Evolutionary conservation across 2,888 invertebrate species (phyloP).

Genomic region (Coenonympha arcania): DNA sequence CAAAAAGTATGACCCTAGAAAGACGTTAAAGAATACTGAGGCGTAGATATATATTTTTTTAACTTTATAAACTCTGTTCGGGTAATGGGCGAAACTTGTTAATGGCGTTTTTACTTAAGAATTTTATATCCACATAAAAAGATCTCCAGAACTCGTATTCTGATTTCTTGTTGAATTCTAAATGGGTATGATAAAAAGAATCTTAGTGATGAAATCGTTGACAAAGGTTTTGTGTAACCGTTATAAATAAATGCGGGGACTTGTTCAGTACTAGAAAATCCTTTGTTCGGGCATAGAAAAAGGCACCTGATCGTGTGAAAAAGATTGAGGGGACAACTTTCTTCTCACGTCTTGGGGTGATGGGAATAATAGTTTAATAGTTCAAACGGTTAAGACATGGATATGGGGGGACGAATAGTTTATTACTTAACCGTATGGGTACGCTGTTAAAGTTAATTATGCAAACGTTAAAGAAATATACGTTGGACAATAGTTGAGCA

Average conservation of each 20-base stretch:
- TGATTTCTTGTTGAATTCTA: constrained; percentile 5
- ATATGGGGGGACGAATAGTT: constrained; percentile 10
- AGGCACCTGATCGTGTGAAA: constrained; percentile 61
- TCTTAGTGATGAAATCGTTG: constrained; percentile 3
- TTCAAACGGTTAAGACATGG: constrained; percentile 18
- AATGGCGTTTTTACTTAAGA: constrained; percentile 20
- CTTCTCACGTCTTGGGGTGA: constrained; percentile 19
- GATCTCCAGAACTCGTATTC: constrained; percentile 2
- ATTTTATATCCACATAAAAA: constrained; percentile 21
- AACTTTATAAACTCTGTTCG: constrained; percentile 6
- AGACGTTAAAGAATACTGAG: constrained; percentile 3
- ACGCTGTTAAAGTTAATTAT: constrained; percentile 5
- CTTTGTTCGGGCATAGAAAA: constrained; percentile 27
- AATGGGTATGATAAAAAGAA: constrained; percentile 4
- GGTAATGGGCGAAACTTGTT: constrained; percentile 21
- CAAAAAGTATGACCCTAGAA: not conserved
- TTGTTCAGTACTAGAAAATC: constrained; percentile 7
- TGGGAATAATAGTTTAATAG: constrained; percentile 18
- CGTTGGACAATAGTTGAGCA: not conserved
- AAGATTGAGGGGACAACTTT: constrained; percentile 27
- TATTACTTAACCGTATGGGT: too few relatives aligned
- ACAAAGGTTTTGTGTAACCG: constrained; percentile 13
- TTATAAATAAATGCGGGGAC: constrained; percentile 7
- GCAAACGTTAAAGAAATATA: constrained; percentile 1
- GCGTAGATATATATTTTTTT: not conserved